Evolutionary conservation across 2,888 invertebrate species (phyloP).

Genomic region (Sarcophaga caerulescens): DNA sequence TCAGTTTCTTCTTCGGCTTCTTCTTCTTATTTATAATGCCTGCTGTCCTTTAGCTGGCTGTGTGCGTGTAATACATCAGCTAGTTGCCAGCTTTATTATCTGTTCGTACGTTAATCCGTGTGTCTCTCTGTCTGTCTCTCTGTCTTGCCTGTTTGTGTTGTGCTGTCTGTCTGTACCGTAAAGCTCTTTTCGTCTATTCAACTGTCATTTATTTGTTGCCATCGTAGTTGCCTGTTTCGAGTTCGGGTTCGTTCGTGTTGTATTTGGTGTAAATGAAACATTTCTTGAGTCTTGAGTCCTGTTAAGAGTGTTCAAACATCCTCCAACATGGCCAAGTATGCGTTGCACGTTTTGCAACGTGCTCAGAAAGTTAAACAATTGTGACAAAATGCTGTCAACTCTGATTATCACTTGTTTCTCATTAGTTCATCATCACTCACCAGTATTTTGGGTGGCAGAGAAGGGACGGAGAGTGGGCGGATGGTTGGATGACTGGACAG

Average conservation of each 20-base stretch:
- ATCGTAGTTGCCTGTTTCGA: neutral
- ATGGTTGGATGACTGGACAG: neutral
- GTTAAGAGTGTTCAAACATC: neutral
- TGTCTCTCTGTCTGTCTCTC: too few species aligned
- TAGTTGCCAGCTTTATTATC: neutral
- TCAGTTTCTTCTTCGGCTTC: neutral
- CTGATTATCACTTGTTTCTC: slow-evolving; percentile 67
- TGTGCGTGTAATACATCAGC: neutral
- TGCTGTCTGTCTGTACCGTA: neutral
- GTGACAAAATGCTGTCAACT: slow-evolving; percentile 67
- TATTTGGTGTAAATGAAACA: slow-evolving; percentile 57
- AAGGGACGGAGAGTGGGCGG: neutral
- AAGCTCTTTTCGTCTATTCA: neutral
- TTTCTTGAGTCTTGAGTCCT: slow-evolving; percentile 31
- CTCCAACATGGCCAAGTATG: slow-evolving; percentile 21
- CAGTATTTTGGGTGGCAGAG: slow-evolving; percentile 17
- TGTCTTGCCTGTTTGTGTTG: neutral
- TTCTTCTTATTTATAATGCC: too few species aligned
- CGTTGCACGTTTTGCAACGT: slow-evolving; percentile 65
- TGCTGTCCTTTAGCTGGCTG: neutral
- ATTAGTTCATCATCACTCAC: slow-evolving; percentile 67
- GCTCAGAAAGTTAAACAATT: slow-evolving; percentile 63
- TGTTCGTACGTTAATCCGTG: neutral
- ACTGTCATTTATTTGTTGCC: neutral
- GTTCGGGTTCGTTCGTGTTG: neutral